Evolutionary conservation across 2,113 vertebrate genomes (phyloP), one percentile per base, ranked within the genome.

Genomic region (Chaetorhynchus papuensis): DNA sequence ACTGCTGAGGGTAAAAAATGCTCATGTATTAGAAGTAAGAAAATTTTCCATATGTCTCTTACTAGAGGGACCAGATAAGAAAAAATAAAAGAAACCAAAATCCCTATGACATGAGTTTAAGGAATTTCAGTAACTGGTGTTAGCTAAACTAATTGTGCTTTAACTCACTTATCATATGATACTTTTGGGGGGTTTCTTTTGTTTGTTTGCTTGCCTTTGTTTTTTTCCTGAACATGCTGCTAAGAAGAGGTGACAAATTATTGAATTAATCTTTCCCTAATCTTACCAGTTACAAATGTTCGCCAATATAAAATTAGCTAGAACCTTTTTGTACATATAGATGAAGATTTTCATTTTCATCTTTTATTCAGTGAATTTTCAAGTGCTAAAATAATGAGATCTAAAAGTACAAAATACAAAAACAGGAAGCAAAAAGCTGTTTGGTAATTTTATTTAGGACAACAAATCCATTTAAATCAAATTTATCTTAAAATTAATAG

Each of bases 121-220:
- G 31, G 18, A 17, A 35, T 49, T 76, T 66, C 22, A 20, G 11
- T 47, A 70, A 54, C 10, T 15, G 26, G 4, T 17, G 26, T 21
- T 35, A 5, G 14, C 16, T 64, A 88, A 79, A 60, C 4, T 39
- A 41, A 42, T 18, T 56, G 23, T 71, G 11, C 17, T 83, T 76
- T 63, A 77, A 60, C 5, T 88, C 35, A 33, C 23, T 72, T 37
- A 28, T 18, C 9, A 26, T 2, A 10, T 15, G 15, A 63, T n/a
- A 74, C 3, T 27, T 44, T 16, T 1, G 3, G 3, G 28, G 4
- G 0, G 0, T 6, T 74, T 44, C 6, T 39, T 61, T 64, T n/a
- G 2, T 9, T 54, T 56, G 8, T 7, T 60, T 42, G 4, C 14
- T 75, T 80, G 3, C 12, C 5, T n/a, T 57, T 21, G 18, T 19